phyloP scores from a whole-genome alignment of 2,113 vertebrate genomes.

The Anser cygnoides region DNA sequence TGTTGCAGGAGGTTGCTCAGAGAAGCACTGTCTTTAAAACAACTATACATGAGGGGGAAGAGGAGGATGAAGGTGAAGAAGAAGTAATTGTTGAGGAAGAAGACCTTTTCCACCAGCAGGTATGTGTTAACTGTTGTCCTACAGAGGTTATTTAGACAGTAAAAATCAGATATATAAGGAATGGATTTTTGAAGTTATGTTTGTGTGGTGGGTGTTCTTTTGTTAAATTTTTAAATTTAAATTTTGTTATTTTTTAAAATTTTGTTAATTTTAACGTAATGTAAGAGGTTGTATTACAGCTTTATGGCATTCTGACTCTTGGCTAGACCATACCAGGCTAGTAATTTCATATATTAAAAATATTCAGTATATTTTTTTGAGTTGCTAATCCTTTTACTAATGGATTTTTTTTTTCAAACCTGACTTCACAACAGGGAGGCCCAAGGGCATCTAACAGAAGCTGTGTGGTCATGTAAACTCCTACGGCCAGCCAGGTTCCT shows the following conservation, averaged over 20 bases:
- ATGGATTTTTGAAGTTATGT: rapidly evolving
- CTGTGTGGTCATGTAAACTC: conserved; percentile 87
- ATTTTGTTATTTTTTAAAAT: too few relatives aligned
- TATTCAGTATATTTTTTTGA: neutral
- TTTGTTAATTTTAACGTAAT: too few relatives aligned
- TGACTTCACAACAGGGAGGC: conserved; percentile 70
- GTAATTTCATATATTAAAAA: neutral
- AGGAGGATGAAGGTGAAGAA: conserved; percentile 69
- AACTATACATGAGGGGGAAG: conserved; percentile 71
- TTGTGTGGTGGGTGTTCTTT: neutral
- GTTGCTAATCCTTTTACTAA: neutral
- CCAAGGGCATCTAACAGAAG: conserved; percentile 64
- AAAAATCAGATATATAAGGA: rapidly evolving
- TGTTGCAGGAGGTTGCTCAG: conserved; percentile 86
- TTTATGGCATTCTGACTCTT: neutral
- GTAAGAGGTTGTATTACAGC: neutral
- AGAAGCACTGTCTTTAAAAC: conserved; percentile 87
- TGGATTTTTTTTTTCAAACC: neutral
- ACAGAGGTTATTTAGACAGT: neutral
- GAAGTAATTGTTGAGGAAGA: conserved; percentile 75
- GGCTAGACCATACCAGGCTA: neutral
- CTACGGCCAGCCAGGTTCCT: conserved; percentile 41
- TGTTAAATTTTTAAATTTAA: too few relatives aligned
- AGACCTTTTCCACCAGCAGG: conserved; percentile 77
- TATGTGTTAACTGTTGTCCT: conserved; percentile 19